Evolutionary conservation across 2,113 vertebrate species (phyloP).

Genomic region (Tychaedon coryphoeus): DNA sequence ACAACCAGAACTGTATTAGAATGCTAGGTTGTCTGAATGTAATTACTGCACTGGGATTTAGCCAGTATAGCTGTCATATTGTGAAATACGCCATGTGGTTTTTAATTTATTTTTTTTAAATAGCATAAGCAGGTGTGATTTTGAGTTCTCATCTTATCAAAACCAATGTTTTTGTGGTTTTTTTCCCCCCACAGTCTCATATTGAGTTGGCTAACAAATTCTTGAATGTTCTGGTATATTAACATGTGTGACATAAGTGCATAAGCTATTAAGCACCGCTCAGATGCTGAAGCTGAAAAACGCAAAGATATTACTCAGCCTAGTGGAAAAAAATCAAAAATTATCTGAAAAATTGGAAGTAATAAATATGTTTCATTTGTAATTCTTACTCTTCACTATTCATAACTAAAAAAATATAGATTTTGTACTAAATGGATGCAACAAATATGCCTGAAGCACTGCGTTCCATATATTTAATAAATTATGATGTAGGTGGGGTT

Average conservation of each 20-base stretch:
- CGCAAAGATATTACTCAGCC: background rate
- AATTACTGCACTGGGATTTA: background rate
- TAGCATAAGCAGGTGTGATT: background rate
- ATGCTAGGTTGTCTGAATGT: background rate
- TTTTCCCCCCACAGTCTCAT: background rate
- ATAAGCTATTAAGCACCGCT: background rate
- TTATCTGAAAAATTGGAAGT: background rate
- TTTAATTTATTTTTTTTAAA: background rate
- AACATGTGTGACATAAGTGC: rapidly evolving
- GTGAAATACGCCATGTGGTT: background rate
- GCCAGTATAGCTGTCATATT: background rate
- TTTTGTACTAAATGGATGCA: background rate
- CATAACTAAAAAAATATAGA: background rate
- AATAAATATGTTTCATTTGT: background rate
- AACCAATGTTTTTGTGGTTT: background rate
- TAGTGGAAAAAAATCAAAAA: background rate
- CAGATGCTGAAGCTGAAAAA: background rate
- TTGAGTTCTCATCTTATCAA: background rate
- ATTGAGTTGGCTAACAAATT: background rate
- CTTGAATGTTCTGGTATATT: background rate
- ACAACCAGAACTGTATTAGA: background rate
- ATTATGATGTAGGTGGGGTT: background rate
- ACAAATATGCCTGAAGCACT: background rate
- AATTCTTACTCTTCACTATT: background rate
- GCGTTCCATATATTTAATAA: slow-evolving; percentile 5